Conservation (phyloP, 2,797 vertebrate genomes). For the Tamandua tetradactyla region DNA sequence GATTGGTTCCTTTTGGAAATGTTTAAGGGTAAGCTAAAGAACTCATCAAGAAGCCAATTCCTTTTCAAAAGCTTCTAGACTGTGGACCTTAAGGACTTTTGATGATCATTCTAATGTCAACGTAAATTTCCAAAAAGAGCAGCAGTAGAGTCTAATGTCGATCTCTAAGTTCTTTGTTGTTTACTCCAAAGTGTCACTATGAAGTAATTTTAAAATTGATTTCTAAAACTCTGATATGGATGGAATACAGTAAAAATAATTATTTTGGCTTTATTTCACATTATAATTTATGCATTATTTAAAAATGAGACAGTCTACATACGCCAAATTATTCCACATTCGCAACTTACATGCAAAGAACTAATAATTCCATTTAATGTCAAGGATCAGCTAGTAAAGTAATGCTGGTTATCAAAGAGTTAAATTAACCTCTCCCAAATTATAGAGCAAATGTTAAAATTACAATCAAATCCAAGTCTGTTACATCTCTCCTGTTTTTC, state of each 20-base stretch:
- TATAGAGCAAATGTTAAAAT: neutral
- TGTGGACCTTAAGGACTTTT: neutral
- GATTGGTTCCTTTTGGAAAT: neutral
- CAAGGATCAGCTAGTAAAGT: neutral
- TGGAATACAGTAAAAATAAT: too few species aligned
- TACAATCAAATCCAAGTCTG: neutral
- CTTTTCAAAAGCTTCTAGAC: slow-evolving; percentile 10
- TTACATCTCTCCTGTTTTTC: neutral
- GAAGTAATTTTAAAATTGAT: too few species aligned
- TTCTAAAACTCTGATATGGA: too few species aligned
- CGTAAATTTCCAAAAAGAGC: slow-evolving; percentile 6
- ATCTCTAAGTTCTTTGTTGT: too few species aligned
- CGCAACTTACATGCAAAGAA: neutral
- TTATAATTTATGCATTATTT: too few species aligned
- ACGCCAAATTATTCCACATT: neutral
- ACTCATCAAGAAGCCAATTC: slow-evolving; percentile 1
- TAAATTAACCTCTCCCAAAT: slow-evolving; percentile 14
- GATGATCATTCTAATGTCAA: neutral
- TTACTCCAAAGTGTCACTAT: too few species aligned
- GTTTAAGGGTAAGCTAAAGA: neutral
- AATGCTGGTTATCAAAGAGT: neutral
- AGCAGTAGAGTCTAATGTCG: too few species aligned
- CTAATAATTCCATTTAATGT: neutral
- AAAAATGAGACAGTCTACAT: neutral
- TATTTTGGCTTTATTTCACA: too few species aligned